A percentile compares a stretch with the other conserved stretches of the same genome.
These are phyloP conservation scores for Paramormyrops kingsleyae DNA, from an alignment of 2,113 vertebrate species.

Conservation along the genomic window DNA sequence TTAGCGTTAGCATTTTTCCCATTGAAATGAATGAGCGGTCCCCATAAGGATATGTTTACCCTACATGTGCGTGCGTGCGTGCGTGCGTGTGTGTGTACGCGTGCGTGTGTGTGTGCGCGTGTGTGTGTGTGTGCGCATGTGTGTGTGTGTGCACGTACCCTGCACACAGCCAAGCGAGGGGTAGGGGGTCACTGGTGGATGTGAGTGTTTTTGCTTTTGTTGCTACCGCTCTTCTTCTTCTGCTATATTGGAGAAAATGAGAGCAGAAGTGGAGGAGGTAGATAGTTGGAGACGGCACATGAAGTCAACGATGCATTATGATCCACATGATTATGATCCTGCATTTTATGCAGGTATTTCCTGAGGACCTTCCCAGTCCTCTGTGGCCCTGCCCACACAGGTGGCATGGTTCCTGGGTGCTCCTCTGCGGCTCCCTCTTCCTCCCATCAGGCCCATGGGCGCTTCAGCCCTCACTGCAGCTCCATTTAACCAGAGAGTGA, in stretches of 20 bases:
- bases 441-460: not conserved
- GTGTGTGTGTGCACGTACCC: not conserved
- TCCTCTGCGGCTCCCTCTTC: not conserved
- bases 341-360: not conserved
- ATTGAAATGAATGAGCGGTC: no score
- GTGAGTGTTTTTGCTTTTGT: conserved; percentile 5
- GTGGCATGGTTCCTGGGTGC: not conserved
- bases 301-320: not conserved
- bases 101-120: not conserved
- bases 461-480: not conserved
- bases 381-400: not conserved
- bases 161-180: not conserved
- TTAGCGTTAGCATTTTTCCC: no score
- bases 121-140: not conserved
- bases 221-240: not conserved
- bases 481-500: not conserved
- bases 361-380: not conserved
- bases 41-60: no score
- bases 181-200: not conserved
- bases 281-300: not conserved
- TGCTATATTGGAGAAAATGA: not conserved
- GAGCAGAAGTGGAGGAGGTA: not conserved
- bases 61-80: not conserved
- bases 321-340: not conserved
- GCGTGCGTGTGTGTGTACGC: not conserved